Base-by-base conservation (phyloP, 2,113 vertebrate genomes). In the Illadopsis cleaveri region DNA sequence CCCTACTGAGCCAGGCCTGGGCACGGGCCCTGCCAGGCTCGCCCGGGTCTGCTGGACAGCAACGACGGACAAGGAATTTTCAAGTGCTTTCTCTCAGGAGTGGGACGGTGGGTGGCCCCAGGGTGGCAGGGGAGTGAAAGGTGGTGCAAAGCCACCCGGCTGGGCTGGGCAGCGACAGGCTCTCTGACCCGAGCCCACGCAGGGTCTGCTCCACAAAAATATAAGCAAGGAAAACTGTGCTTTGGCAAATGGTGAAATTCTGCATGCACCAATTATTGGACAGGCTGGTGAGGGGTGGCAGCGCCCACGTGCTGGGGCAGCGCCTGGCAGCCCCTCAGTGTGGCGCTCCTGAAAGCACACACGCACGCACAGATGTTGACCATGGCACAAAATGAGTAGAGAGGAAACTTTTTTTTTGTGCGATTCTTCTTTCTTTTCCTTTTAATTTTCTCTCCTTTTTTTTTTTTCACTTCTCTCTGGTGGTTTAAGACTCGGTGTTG, bases 1-100 rank as follows among this genome's bases (percentile, higher is more conserved):
- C 99, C 99, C 4, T 99, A 99, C 97, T 99, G 98, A 97, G 79
- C 64, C 6, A 1, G 72, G 65, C 8, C 60, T 2, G 2, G 53
- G 5, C 1, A 0, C 1, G 2, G 60, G 54, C 20, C 38, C 81
- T 70, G 44, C 83, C 76, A 22, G 76, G 57, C 83, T 70, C 14
- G 15, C 37, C 3, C 2, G 12, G 13, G 2, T 37, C 88, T 86
- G 94, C 90, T 89, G 77, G 77, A 86, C 75, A 81, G 23, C 4
- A 3, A n/a, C 6, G 0, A 75, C 0, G 27, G 50, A 88, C 80
- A 28, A 45, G 71, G 73, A n/a, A 31, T 51, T 83, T 70, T 80
- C 8, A 90, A 94, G 75, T 62, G 94, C 90, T 90, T 90, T 62
- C 71, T 56, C 37, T 92, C 86, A 90, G 81, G 84, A 96, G 64